These are phyloP conservation scores for Ceyx erithaca DNA, from an alignment of 2,797 vertebrate genomes.

Conservation along the genomic window DNA sequence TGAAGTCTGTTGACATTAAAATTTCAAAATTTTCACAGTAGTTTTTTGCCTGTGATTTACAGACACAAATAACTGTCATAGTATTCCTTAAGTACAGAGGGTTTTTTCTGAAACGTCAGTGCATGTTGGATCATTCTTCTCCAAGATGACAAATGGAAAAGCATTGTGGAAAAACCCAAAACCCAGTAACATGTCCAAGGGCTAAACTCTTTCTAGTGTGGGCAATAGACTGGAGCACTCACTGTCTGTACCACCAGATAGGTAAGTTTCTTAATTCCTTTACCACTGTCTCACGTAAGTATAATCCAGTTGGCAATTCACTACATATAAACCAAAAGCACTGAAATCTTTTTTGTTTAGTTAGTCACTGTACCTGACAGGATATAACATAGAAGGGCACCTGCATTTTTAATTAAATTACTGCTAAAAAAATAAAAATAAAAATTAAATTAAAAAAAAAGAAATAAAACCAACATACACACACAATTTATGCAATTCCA, in stretches of 20 bases:
- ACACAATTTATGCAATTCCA: not conserved
- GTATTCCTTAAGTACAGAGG: not conserved
- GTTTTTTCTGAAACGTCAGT: not conserved
- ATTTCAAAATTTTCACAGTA: not conserved
- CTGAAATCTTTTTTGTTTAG: not conserved
- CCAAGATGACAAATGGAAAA: not conserved
- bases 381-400: not conserved
- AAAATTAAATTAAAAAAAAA: not conserved
- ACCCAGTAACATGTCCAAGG: fast-evolving
- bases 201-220: not conserved
- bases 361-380: conserved; percentile 5
- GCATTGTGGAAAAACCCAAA: not conserved
- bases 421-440: not conserved
- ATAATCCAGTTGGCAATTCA: not conserved
- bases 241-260: not conserved
- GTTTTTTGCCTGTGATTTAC: not conserved
- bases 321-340: not conserved
- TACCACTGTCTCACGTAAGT: not conserved
- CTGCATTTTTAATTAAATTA: not conserved
- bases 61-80: not conserved
- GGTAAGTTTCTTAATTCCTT: not conserved
- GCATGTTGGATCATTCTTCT: not conserved
- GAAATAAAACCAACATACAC: not conserved
- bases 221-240: not conserved
- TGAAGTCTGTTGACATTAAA: not conserved